Evolutionary conservation across 2,797 vertebrate species (phyloP).

Genomic region (Parambassis ranga): DNA sequence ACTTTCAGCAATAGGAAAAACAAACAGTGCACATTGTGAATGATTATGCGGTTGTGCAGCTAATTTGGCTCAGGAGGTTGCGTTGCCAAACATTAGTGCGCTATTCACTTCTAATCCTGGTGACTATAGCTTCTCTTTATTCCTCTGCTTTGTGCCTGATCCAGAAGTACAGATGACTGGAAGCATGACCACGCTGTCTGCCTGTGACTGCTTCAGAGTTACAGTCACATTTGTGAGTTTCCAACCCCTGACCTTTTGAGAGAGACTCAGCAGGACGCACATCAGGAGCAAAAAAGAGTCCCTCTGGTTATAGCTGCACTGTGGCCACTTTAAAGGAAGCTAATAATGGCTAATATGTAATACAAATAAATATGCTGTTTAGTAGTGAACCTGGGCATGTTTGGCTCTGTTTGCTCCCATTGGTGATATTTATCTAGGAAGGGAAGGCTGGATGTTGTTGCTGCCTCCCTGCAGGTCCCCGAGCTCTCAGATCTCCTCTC

Average conservation of each 20-base stretch:
- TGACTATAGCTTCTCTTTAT: constrained; percentile 7
- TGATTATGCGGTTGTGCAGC: constrained; percentile 28
- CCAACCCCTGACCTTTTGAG: constrained; percentile 57
- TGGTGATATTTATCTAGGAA: constrained; percentile 75
- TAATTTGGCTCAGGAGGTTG: constrained; percentile 30
- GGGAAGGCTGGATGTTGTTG: constrained; percentile 72
- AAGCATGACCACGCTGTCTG: not conserved
- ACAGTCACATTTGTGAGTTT: constrained; percentile 21
- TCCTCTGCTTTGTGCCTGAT: constrained; percentile 13
- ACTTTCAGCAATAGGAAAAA: constrained; percentile 21
- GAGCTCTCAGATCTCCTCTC: constrained; percentile 78
- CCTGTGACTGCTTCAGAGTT: constrained; percentile 13
- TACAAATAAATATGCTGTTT: constrained; percentile 64
- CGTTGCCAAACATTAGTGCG: constrained; percentile 21
- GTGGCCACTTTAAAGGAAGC: constrained; percentile 38
- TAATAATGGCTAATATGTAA: constrained; percentile 59
- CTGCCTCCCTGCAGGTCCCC: constrained; percentile 73
- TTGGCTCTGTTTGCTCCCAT: constrained; percentile 57
- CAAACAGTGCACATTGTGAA: constrained; percentile 24
- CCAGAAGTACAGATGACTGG: constrained; percentile 6
- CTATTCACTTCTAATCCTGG: constrained; percentile 26
- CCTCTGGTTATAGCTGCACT: constrained; percentile 36
- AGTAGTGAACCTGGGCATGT: constrained; percentile 63
- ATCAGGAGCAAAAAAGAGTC: constrained; percentile 13
- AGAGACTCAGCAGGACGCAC: constrained; percentile 22